Evolutionary conservation across 2,797 vertebrate species (phyloP).

Genomic region (Rhinichthys osculus): DNA sequence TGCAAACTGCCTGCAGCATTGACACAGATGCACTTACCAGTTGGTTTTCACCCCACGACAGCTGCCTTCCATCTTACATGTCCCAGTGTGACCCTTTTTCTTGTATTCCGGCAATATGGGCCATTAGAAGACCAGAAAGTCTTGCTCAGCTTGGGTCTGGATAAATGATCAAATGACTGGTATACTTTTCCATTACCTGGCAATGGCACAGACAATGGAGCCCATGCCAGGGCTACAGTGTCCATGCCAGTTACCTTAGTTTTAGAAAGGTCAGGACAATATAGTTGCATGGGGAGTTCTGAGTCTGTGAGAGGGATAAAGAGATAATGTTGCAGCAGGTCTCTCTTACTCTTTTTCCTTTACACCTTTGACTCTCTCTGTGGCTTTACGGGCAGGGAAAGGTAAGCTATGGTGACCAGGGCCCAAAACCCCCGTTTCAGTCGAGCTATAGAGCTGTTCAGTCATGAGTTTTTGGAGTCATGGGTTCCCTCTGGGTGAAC

Average conservation of each 20-base stretch:
- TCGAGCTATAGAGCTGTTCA: constrained; percentile 1
- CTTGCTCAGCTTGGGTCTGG: constrained; percentile 1
- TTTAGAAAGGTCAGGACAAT: constrained; percentile 28
- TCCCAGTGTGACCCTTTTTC: constrained; percentile 23
- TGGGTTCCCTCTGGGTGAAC: neutral
- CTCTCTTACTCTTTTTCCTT: neutral
- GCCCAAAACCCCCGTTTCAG: neutral
- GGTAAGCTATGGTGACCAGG: neutral
- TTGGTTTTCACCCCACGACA: constrained; percentile 8
- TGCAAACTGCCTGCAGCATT: constrained; percentile 26
- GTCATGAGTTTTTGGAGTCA: neutral
- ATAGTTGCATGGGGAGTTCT: constrained; percentile 4
- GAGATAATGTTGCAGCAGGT: neutral
- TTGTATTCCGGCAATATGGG: neutral
- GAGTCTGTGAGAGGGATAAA: constrained; percentile 17
- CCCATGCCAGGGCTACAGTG: neutral
- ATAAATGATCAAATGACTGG: constrained; percentile 35
- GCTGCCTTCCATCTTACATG: constrained; percentile 27
- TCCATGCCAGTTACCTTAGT: constrained; percentile 13
- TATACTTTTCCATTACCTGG: constrained; percentile 38
- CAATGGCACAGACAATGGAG: constrained; percentile 6
- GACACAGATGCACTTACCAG: constrained; percentile 16
- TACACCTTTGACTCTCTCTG: neutral
- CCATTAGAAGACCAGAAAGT: constrained; percentile 23
- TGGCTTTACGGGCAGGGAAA: constrained; percentile 1